Conservation (phyloP, 2,888 invertebrate genomes). For the Fissipunctia ypsillon region DNA sequence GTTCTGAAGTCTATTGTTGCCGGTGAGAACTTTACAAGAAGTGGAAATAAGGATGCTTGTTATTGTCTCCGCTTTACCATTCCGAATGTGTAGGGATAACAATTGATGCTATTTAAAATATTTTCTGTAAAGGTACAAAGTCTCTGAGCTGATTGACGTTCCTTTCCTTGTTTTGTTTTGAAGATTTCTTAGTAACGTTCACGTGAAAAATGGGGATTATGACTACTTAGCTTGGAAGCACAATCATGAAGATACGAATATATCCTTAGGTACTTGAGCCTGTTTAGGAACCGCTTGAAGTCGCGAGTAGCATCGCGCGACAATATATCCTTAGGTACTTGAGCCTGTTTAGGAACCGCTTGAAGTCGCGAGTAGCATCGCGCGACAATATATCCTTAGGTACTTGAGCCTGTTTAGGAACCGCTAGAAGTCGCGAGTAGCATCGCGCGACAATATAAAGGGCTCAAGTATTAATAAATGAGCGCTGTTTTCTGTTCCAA, state of each 20-base stretch:
- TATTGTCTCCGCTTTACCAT: neutral
- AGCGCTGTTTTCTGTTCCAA: neutral
- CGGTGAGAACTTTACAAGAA: no score
- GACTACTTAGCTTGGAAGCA: no score
- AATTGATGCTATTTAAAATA: neutral
- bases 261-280: neutral
- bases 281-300: constrained; percentile 7
- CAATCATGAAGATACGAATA: neutral
- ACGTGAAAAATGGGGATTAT: neutral
- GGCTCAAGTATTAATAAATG: neutral
- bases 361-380: no score
- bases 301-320: no score
- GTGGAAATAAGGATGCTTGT: neutral
- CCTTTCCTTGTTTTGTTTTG: neutral
- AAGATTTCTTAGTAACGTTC: no score
- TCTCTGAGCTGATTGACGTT: neutral
- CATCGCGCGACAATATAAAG: neutral
- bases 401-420: no score
- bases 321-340: no score
- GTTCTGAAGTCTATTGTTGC: neutral
- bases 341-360: no score
- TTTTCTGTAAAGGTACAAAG: neutral
- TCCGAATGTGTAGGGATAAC: neutral
- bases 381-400: no score
- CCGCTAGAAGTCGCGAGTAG: no score